Percentiles rank a stretch among this genome's conserved stretches.
phyloP scores from a whole-genome alignment of 1,140 invertebrate species.

The Ruditapes philippinarum region DNA sequence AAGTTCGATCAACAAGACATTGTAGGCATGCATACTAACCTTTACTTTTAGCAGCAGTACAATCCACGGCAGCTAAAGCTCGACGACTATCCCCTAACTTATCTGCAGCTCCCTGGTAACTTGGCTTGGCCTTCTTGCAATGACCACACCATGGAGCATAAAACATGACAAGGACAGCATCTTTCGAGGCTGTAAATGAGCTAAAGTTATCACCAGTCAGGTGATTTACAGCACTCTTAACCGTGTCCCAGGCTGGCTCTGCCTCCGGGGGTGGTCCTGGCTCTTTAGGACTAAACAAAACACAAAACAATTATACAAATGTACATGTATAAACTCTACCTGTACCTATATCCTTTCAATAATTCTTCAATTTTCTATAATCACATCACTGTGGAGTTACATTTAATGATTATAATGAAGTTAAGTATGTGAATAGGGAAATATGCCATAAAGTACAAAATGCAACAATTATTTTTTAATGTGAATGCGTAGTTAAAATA shows the following conservation, averaged over 20 bases:
- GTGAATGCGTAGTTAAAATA: no score
- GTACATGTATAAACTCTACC: no score
- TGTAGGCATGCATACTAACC: slow-evolving; percentile 72
- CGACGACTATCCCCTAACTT: slow-evolving; percentile 87
- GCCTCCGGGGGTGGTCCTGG: slow-evolving; percentile 83
- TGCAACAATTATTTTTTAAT: no score
- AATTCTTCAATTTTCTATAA: no score
- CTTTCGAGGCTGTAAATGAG: slow-evolving; percentile 80
- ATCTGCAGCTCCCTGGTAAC: slow-evolving; percentile 92
- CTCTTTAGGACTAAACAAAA: slow-evolving; percentile 83
- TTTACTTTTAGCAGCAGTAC: slow-evolving; percentile 88
- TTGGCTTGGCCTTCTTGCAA: slow-evolving; percentile 95
- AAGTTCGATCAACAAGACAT: no score
- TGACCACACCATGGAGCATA: slow-evolving; percentile 92
- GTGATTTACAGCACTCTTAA: slow-evolving; percentile 86
- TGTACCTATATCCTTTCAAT: no score
- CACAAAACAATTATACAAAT: no score
- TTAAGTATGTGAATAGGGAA: no score
- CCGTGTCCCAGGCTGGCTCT: slow-evolving; percentile 86
- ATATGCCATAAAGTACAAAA: no score
- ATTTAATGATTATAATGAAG: no score
- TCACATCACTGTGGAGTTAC: no score
- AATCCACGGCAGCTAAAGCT: slow-evolving; percentile 94
- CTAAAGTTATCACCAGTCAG: slow-evolving; percentile 88
- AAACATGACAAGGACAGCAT: slow-evolving; percentile 83